phyloP scores from a whole-genome alignment of 2,797 vertebrate species.

The Rachycentron canadum region DNA sequence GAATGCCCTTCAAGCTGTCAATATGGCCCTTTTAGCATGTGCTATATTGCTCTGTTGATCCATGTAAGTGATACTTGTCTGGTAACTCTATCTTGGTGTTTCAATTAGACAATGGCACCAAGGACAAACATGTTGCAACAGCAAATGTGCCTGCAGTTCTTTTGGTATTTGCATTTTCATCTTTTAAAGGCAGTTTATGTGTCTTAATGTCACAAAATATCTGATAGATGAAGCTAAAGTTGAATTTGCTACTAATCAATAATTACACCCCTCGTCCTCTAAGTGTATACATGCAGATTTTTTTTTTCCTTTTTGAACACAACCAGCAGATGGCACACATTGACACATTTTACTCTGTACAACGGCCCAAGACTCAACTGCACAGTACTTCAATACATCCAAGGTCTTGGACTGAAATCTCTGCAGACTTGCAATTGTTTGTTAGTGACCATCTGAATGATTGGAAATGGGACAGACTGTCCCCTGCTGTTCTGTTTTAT shows the following conservation, averaged over 20 bases:
- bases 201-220: background rate
- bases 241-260: background rate
- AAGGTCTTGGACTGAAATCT: background rate
- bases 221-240: background rate
- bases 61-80: constrained; percentile 66
- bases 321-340: constrained; percentile 73
- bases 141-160: constrained; percentile 13
- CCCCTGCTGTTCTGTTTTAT: background rate
- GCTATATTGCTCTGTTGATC: constrained; percentile 43
- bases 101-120: constrained; percentile 61
- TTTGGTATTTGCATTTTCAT: constrained; percentile 12
- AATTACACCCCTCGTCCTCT: background rate
- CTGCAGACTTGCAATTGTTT: background rate
- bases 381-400: background rate
- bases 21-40: constrained; percentile 49
- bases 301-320: constrained; percentile 5
- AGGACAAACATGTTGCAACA: constrained; percentile 53
- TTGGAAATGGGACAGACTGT: background rate
- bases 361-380: background rate
- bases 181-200: background rate
- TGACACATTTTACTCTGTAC: constrained; percentile 18
- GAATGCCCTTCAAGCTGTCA: constrained; percentile 49
- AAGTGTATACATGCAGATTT: constrained; percentile 11
- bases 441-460: background rate
- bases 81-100: constrained; percentile 63